Conservation (phyloP, 2,113 vertebrate species). For the Garra rufa region DNA sequence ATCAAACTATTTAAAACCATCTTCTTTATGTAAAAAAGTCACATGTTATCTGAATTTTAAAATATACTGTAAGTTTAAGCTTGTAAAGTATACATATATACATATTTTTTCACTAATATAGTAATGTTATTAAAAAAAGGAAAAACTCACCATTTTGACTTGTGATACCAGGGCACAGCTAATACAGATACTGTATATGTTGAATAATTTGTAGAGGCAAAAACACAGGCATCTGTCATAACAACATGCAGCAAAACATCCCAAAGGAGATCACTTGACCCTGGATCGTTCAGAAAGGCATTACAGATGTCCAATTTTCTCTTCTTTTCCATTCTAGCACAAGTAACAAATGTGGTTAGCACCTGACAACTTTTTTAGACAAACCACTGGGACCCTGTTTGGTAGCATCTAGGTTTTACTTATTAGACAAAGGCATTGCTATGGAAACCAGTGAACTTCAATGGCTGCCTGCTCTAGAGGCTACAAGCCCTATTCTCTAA, state of each 20-base stretch:
- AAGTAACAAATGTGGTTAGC: slow-evolving; percentile 45
- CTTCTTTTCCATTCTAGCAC: slow-evolving; percentile 56
- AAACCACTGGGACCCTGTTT: slow-evolving; percentile 45
- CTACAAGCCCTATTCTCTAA: slow-evolving; percentile 53
- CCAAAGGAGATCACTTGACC: slow-evolving; percentile 41
- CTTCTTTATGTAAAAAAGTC: neutral
- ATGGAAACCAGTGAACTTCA: slow-evolving; percentile 51
- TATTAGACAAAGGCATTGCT: slow-evolving; percentile 48
- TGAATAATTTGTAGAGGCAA: neutral
- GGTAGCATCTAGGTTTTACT: slow-evolving; percentile 55
- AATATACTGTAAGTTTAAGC: neutral
- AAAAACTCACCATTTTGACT: slow-evolving; percentile 57
- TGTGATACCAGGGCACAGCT: neutral
- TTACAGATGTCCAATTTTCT: slow-evolving; percentile 33
- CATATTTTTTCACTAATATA: no score
- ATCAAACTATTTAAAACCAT: neutral
- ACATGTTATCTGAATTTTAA: neutral
- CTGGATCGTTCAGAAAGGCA: slow-evolving; percentile 43
- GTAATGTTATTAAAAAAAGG: neutral
- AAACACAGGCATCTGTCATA: slow-evolving; percentile 23
- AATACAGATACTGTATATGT: slow-evolving; percentile 18
- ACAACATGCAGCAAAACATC: slow-evolving; percentile 41
- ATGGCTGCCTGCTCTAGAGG: slow-evolving; percentile 53
- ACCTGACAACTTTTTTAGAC: slow-evolving; percentile 50
- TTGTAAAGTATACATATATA: neutral